Evolutionary conservation across 2,888 invertebrate genomes (phyloP).

Genomic region (Branchipolynoe longqiensis): DNA sequence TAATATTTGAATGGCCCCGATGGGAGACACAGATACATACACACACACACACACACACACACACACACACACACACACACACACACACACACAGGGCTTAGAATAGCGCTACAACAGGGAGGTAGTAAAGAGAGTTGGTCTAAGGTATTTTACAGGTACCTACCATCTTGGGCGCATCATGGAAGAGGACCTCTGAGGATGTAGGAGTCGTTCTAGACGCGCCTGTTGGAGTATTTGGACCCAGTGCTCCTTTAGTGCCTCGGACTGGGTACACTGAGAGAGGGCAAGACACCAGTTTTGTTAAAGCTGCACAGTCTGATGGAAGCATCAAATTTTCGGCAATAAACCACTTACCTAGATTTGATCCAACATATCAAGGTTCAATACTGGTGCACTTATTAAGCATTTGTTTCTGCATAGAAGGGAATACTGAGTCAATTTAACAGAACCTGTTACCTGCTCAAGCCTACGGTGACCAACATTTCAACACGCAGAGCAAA

Average conservation of each 20-base stretch:
- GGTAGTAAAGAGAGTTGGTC: not conserved
- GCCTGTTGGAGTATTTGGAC: constrained; percentile 19
- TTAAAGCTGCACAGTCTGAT: too few relatives aligned
- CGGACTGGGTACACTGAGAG: constrained; percentile 17
- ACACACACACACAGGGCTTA: not conserved
- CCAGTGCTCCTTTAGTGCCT: constrained; percentile 22
- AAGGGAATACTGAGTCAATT: too few relatives aligned
- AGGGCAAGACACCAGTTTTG: not conserved
- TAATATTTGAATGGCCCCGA: not conserved
- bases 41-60: not conserved
- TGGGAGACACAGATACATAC: not conserved
- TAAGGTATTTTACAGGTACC: not conserved
- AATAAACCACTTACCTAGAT: not conserved
- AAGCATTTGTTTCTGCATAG: too few relatives aligned
- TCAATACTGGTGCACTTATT: too few relatives aligned
- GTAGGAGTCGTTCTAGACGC: not conserved
- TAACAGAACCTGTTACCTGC: too few relatives aligned
- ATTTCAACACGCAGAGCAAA: too few relatives aligned
- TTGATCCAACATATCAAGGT: too few relatives aligned
- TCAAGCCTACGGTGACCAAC: too few relatives aligned
- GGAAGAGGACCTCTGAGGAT: constrained; percentile 3
- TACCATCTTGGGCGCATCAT: constrained; percentile 36
- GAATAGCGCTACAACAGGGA: not conserved
- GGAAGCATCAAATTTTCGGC: too few relatives aligned
- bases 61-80: not conserved